Evolutionary conservation across 2,888 invertebrate species (phyloP).

Genomic region (Anthophora plumipes): DNA sequence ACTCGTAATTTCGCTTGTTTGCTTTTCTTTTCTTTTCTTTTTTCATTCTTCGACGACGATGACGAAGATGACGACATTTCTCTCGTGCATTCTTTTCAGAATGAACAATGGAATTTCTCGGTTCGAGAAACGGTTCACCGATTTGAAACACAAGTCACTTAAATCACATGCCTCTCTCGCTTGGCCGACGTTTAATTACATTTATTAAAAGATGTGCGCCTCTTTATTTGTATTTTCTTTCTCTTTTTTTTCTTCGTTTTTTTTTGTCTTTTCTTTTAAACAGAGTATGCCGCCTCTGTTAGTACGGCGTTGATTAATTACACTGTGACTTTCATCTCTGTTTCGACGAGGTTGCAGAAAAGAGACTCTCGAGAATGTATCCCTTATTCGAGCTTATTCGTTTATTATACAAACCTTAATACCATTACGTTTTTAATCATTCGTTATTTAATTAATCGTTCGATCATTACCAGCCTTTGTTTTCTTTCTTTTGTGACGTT

Average conservation of each 20-base stretch:
- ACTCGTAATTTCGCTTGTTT: constrained; percentile 9
- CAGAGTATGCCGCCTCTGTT: constrained; percentile 35
- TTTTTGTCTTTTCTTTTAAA: too few species aligned
- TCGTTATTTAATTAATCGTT: constrained; percentile 17
- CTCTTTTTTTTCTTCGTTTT: not conserved
- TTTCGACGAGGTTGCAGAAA: constrained; percentile 80
- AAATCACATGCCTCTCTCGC: constrained; percentile 31
- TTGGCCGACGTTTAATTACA: constrained; percentile 26
- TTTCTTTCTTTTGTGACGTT: not conserved
- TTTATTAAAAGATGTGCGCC: constrained; percentile 38
- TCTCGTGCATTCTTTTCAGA: not conserved
- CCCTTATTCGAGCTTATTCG: constrained; percentile 19
- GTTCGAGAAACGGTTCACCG: constrained; percentile 30
- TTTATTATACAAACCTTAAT: constrained; percentile 49
- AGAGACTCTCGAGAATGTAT: constrained; percentile 23
- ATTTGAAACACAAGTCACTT: constrained; percentile 55
- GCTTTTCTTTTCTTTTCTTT: too few species aligned
- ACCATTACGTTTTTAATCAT: constrained; percentile 15
- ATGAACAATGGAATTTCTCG: constrained; percentile 7
- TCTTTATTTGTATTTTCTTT: not conserved
- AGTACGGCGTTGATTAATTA: constrained; percentile 68
- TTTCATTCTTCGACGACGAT: too few species aligned
- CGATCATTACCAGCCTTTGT: constrained; percentile 56
- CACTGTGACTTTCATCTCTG: constrained; percentile 81
- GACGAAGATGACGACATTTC: not conserved